These are phyloP conservation scores for Rhyacophila evoluta DNA, from an alignment of 2,888 invertebrate species.

Conservation along the genomic window DNA sequence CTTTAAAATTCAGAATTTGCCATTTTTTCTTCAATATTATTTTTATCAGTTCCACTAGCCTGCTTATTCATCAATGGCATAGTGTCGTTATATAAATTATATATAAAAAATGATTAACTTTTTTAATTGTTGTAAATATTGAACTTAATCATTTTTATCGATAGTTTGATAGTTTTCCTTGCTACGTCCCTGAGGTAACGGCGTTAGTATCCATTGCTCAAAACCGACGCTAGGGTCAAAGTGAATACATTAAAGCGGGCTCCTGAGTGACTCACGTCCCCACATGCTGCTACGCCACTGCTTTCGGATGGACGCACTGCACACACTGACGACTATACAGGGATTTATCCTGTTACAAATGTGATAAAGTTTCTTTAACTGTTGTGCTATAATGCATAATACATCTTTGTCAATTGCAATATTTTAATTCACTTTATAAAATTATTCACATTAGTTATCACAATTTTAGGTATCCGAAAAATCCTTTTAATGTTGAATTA, in stretches of 20 bases:
- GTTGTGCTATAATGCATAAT: too few relatives aligned
- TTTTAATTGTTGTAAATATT: too few relatives aligned
- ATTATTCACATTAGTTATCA: not conserved
- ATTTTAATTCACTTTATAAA: not conserved
- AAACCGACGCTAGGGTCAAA: slow-evolving; percentile 51
- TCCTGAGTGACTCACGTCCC: slow-evolving; percentile 34
- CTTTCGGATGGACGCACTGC: not conserved
- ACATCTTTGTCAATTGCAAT: not conserved
- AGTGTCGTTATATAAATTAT: too few relatives aligned
- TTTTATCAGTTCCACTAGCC: too few relatives aligned
- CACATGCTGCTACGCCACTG: slow-evolving; percentile 12
- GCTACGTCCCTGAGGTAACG: slow-evolving; percentile 25
- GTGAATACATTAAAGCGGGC: slow-evolving; percentile 51
- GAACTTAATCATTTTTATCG: too few relatives aligned
- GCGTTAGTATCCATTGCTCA: slow-evolving; percentile 37
- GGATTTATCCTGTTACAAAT: slow-evolving; percentile 6
- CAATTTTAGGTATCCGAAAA: too few relatives aligned
- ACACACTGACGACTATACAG: not conserved
- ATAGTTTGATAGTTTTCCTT: slow-evolving; percentile 17
- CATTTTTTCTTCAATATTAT: too few relatives aligned
- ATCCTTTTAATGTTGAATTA: too few relatives aligned
- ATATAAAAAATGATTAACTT: too few relatives aligned
- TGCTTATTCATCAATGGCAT: too few relatives aligned
- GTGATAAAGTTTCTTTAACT: not conserved
- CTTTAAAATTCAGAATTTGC: too few relatives aligned